Evolutionary conservation across 2,797 vertebrate species (phyloP).

Genomic region (Darevskia nairensis): DNA sequence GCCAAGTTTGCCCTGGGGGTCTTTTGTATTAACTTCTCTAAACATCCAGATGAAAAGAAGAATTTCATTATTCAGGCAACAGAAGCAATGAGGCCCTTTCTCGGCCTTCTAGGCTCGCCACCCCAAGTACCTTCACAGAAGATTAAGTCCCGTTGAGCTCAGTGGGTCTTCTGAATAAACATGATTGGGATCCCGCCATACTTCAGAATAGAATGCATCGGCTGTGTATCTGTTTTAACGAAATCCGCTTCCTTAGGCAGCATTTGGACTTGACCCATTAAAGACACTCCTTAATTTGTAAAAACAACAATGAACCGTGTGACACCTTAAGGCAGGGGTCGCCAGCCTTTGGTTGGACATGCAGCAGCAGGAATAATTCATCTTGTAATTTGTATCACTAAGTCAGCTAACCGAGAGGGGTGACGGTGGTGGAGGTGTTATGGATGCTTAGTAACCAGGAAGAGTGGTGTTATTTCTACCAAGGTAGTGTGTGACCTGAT

Average conservation of each 20-base stretch:
- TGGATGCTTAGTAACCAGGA: no score
- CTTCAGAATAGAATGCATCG: neutral
- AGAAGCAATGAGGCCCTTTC: conserved; percentile 20
- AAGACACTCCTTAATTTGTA: no score
- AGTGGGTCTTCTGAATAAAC: neutral
- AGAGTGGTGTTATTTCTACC: no score
- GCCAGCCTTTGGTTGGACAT: no score
- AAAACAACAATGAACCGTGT: no score
- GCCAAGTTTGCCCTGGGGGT: conserved; percentile 39
- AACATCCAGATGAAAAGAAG: conserved; percentile 42
- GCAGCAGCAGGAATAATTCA: no score
- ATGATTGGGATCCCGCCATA: neutral
- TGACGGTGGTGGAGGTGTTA: no score
- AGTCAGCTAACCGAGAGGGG: no score
- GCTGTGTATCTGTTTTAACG: neutral
- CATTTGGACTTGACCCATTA: neutral
- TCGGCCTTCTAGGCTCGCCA: neutral
- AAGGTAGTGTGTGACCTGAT: no score
- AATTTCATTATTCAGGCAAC: conserved; percentile 35
- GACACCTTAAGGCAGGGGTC: no score
- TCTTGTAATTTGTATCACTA: no score
- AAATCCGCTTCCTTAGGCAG: neutral
- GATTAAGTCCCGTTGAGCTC: neutral
- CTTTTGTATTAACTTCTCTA: conserved; percentile 37
- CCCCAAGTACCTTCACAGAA: neutral